Conservation (phyloP, 2,797 vertebrate genomes). For the Cryptoblepharus egeriae region DNA sequence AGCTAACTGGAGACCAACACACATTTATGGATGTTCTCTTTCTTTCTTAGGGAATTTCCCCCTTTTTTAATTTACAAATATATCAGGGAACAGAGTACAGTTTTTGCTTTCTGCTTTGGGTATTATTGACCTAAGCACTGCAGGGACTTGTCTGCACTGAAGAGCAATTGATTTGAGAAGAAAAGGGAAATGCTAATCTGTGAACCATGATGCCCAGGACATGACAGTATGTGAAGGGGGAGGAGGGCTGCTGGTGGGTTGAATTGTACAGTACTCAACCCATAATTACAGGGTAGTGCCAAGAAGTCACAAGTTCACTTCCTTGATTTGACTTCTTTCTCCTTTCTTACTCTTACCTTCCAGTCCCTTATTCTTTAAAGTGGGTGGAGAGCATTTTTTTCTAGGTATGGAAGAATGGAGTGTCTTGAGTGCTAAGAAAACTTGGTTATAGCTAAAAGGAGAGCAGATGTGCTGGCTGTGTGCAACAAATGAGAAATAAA, state of each 20-base stretch:
- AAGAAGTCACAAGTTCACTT: background rate
- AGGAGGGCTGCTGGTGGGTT: background rate
- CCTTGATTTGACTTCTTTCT: background rate
- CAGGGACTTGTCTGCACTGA: background rate
- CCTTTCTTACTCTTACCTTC: background rate
- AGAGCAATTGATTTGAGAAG: background rate
- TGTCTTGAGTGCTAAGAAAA: background rate
- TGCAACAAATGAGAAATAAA: background rate
- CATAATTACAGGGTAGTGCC: background rate
- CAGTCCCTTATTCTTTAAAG: background rate
- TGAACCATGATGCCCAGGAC: background rate
- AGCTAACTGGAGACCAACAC: background rate
- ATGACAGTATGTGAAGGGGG: background rate
- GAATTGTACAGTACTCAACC: background rate
- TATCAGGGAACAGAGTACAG: background rate
- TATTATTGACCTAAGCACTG: background rate
- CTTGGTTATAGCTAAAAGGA: background rate
- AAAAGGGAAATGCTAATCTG: background rate
- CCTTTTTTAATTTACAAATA: background rate
- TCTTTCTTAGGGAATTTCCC: background rate
- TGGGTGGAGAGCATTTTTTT: background rate
- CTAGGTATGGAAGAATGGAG: background rate
- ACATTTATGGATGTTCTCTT: background rate
- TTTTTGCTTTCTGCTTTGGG: background rate
- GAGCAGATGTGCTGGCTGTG: background rate